Evolutionary conservation across 2,797 vertebrate species (phyloP).

Genomic region (Galago senegalensis): DNA sequence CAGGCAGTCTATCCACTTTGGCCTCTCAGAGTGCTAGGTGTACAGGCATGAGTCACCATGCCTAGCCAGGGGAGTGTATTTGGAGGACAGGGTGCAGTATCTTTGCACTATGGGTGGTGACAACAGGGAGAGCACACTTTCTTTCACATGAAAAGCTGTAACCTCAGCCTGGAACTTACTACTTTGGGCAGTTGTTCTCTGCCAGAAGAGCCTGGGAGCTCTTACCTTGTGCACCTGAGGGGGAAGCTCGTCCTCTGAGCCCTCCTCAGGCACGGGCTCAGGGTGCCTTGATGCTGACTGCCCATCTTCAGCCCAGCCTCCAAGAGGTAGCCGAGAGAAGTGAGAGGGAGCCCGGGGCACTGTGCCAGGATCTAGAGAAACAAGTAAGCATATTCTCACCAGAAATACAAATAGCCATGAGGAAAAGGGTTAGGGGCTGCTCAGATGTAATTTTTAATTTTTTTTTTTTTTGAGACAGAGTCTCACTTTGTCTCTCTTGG

Average conservation of each 20-base stretch:
- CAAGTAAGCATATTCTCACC: not conserved
- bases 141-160: not conserved
- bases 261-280: conserved; percentile 96
- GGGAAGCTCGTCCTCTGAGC: conserved; percentile 96
- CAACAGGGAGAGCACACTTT: not conserved
- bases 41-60: no score
- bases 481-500: no score
- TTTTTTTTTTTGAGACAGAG: no score
- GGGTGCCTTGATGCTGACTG: conserved; percentile 92
- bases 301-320: conserved; percentile 96
- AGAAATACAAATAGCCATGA: not conserved
- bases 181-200: not conserved
- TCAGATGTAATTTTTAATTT: no score
- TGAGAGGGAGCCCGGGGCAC: conserved; percentile 91
- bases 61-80: not conserved
- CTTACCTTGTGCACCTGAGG: conserved; percentile 96
- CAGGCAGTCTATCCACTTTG: no score
- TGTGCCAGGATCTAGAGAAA: conserved; percentile 89
- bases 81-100: not conserved
- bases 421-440: not conserved
- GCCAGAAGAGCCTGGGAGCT: not conserved
- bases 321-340: conserved; percentile 95
- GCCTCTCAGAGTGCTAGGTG: no score
- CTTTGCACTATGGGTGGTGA: not conserved
- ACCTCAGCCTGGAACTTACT: not conserved